Percentiles rank a stretch among this genome's conserved stretches.
Evolutionary conservation across 1,140 invertebrate species (phyloP).

Genomic region (Drosophila mojavensis): DNA sequence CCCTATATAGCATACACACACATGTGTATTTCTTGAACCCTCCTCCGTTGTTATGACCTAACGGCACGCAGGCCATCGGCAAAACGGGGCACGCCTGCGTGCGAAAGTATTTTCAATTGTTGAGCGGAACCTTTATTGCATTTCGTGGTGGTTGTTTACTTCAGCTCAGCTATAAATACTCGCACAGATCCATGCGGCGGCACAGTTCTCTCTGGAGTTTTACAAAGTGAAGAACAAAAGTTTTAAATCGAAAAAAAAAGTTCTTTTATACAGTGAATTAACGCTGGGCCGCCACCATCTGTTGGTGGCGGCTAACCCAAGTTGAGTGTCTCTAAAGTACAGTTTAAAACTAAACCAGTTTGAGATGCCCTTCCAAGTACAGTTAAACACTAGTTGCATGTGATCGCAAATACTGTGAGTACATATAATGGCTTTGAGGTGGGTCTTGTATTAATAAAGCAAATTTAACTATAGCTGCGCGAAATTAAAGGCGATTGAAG

Average conservation of each 20-base stretch:
- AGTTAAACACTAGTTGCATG: slow-evolving; percentile 2
- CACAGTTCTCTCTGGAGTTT: slow-evolving; percentile 54
- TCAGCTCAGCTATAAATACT: slow-evolving; percentile 61
- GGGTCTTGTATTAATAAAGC: neutral
- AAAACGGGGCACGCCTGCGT: slow-evolving; percentile 69
- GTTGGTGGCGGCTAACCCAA: slow-evolving; percentile 39
- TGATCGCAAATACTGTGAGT: slow-evolving; percentile 13
- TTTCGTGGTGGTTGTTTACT: slow-evolving; percentile 61
- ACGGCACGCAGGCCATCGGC: slow-evolving; percentile 54
- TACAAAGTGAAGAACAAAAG: slow-evolving; percentile 41
- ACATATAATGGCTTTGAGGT: neutral
- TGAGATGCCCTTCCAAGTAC: neutral
- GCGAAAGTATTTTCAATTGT: slow-evolving; percentile 72
- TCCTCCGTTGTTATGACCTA: slow-evolving; percentile 60
- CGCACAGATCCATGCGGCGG: slow-evolving; percentile 38
- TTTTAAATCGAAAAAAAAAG: neutral
- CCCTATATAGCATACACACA: slow-evolving; percentile 7
- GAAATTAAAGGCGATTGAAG: neutral
- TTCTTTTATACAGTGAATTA: neutral
- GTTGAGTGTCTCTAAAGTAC: neutral
- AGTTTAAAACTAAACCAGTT: slow-evolving; percentile 1
- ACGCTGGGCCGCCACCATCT: slow-evolving; percentile 53
- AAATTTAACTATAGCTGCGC: slow-evolving; percentile 2
- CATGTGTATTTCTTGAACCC: slow-evolving; percentile 54
- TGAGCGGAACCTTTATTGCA: slow-evolving; percentile 16